Base-by-base conservation (phyloP, 2,113 vertebrate species). In the Peromyscus maniculatus region DNA sequence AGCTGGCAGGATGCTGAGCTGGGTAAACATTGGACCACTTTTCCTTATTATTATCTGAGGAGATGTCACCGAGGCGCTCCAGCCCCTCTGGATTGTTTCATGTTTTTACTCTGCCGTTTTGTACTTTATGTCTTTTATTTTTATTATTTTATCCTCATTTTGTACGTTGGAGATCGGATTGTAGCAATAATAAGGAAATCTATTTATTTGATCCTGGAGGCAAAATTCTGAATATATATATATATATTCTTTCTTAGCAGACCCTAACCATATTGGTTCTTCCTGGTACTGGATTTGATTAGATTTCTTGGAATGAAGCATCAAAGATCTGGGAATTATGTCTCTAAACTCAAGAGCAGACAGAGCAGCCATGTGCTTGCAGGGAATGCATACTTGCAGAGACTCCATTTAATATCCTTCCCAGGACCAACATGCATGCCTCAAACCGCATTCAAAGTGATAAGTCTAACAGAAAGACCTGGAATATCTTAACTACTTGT, bases 271-370 rank as follows among this genome's bases (percentile, higher is more conserved):
- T 43, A 72, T 72, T 92, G 95, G 72, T 71, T 95, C 93, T 97
- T 97, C 93, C 92, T 93, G 91, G 92, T 96, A 94, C 43, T 57
- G 78, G 5, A 3, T 39, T 96, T 97, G 94, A 98, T 97, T 97
- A 95, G 95, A 93, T 98, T 98, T 97, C 97, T 87, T 89, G 82
- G 94, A 97, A 97, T 89, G 89, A 95, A 94, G 92, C 96, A 96
- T 82, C 74, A 82, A 91, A 96, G 75, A 94, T 84, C 96, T 94
- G 87, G 89, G 89, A 90, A 94, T 97, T 94, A 89, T 69, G 28
- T 91, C 87, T 97, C 87, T 94, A 92, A 31, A 96, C 77, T 93
- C 87, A 26, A 10, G 59, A 75, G 49, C 84, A 77, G 90, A 89
- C 75, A 87, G 83, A 78, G 49, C 39, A 59, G 89, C 22, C 89